phyloP scores from a whole-genome alignment of 1,140 invertebrate genomes.

The Homarus americanus region DNA sequence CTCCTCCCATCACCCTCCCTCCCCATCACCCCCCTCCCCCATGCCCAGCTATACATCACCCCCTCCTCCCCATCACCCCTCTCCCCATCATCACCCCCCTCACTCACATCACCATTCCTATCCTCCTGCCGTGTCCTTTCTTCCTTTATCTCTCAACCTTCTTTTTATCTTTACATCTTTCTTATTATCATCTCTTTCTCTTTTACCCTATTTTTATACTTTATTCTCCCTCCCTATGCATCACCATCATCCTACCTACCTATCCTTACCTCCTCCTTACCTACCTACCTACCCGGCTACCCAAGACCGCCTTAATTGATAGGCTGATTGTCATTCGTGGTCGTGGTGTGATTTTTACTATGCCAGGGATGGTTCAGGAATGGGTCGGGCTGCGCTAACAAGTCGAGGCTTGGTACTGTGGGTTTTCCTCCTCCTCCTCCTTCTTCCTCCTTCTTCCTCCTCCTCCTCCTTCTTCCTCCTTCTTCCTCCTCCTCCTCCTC shows the following conservation, averaged over 20 bases:
- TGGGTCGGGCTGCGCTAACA: slow-evolving; percentile 27
- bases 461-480: too few relatives aligned
- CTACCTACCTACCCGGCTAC: not conserved
- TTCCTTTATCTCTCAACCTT: not conserved
- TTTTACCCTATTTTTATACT: not conserved
- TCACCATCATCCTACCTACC: not conserved
- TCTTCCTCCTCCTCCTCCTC: too few relatives aligned
- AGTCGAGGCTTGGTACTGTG: too few relatives aligned
- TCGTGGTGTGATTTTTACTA: slow-evolving; percentile 17
- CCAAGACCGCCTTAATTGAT: slow-evolving; percentile 9
- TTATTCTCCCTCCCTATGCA: not conserved
- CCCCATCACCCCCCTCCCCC: not conserved
- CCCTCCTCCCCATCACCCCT: not conserved
- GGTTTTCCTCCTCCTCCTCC: too few relatives aligned
- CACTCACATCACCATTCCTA: not conserved
- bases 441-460: too few relatives aligned
- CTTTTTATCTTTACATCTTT: not conserved
- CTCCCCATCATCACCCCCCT: too few relatives aligned
- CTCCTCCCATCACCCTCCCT: too few relatives aligned
- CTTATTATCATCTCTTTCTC: not conserved
- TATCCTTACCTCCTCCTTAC: not conserved
- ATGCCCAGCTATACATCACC: not conserved
- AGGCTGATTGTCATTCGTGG: slow-evolving; percentile 27
- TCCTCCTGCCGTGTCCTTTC: not conserved
- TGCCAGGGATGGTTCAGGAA: slow-evolving; percentile 30